Evolutionary conservation across 1,140 invertebrate genomes (phyloP), one percentile per base, ranked within the genome.

Genomic region (Apis cerana): DNA sequence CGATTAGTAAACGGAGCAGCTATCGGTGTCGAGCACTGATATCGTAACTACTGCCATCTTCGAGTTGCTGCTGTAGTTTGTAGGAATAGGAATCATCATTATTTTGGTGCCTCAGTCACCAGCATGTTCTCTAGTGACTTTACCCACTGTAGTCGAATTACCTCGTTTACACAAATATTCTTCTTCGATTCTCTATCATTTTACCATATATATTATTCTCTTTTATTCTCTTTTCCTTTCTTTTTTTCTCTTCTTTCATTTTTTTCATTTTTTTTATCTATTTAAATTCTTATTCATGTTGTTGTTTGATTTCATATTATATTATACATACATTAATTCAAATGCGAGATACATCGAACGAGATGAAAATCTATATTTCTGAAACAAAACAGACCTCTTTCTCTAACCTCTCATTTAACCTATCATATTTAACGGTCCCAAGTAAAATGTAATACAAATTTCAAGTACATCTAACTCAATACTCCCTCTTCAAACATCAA

Each of bases 1-100:
- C 92, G 92, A 93, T 93, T 92, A 92, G 89, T 91, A 85, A 92
- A 92, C 90, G 89, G 75, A 89, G 64, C 71, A 70, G 74, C 85
- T 88, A 88, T 85, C 82, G 83, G 84, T 85, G 83, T 80, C 75
- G 83, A 87, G 85, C 84, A 79, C 71, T 76, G 52, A 82, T 80
- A 75, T 48, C 58, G 76, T 72, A 65, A 23, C 15, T 65, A 85
- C 75, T 84, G 67, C 83, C 88, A 90, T 89, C 90, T 91, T 71
- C 13, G 12, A 54, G 11, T n/a, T 21, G 1, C 68, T 52, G 56
- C 1, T 1, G 5, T 50, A 76, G 21, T 54, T 50, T 72, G n/a
- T 58, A 23, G 0, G 48, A 69, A 12, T 65, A 21, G 33, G 33
- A 33, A 67, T 58, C 52, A 11, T 43, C 48, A 23, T 15, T 64